Base-by-base conservation (phyloP, 2,888 invertebrate genomes). In the Melanargia galathea region DNA sequence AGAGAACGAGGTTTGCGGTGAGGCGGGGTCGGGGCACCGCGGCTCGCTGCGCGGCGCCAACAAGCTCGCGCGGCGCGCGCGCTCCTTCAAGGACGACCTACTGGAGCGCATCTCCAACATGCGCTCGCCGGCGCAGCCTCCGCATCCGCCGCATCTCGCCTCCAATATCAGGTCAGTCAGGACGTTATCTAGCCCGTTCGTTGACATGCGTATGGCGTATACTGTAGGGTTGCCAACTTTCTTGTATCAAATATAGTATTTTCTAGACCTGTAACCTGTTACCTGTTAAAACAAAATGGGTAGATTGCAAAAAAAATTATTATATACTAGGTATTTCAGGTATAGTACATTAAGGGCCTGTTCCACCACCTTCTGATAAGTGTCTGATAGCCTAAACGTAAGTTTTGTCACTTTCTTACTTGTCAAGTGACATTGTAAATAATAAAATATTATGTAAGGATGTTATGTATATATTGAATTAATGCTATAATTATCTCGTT, bases 61-160 rank as follows among this genome's bases (percentile, higher is more conserved):
- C 82, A 96, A 96, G 87, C 93, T 97, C 88, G 97, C 97, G 64
- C 93, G 96, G 72, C 94, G 97, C 71, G 97, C 97, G 70, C 94
- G 97, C 75, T 97, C 97, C 71, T 97, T 97, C 92, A 97, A 97
- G 92, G 97, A 97, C 93, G 97, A 97, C 90, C 94, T 97, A 79
- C 93, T 97, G 82, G 97, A 97, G 86, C 96, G 96, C 87, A 94
- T 97, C 84, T 96, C 96, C 73, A 95, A 96, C 87, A 97, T 97
- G 95, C 95, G 97, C 73, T 96, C 96, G 71, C 96, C 97, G 59
- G 93, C 90, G 73, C 94, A 92, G 70, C 92, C 91, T 77, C 93
- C 91, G 73, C 90, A 83, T 73, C 87, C 83, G 76, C 84, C 88
- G 64, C 91, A 91, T 81, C 86, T 90, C 74, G 82, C 87, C 43